Conservation (phyloP, 1,140 invertebrate genomes). For the Latrodectus geometricus region DNA sequence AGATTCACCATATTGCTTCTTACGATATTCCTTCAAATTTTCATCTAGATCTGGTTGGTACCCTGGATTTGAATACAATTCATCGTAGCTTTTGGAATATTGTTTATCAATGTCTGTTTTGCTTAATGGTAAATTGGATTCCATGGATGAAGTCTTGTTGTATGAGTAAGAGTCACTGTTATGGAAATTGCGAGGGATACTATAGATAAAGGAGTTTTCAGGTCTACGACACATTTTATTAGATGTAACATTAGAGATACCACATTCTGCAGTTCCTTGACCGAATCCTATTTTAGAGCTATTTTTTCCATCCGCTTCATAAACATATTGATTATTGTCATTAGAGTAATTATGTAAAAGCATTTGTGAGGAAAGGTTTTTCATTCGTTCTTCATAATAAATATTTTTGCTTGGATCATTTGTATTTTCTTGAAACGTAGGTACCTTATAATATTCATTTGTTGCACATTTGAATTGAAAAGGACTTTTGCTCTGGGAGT, state of each 20-base stretch:
- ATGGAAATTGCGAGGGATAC: too few relatives aligned
- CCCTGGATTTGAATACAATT: neutral
- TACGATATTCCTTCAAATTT: neutral
- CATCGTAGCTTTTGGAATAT: neutral
- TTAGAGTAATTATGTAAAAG: too few relatives aligned
- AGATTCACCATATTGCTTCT: neutral
- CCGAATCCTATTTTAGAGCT: neutral
- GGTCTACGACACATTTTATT: neutral
- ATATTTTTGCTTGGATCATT: neutral
- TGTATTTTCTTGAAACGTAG: neutral
- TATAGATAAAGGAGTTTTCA: too few relatives aligned
- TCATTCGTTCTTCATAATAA: neutral
- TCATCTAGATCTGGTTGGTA: neutral
- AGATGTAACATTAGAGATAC: neutral
- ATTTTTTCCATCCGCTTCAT: neutral
- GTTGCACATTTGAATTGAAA: too few relatives aligned
- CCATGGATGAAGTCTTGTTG: neutral
- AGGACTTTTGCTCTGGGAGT: too few relatives aligned
- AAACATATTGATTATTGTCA: too few relatives aligned
- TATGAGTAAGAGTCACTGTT: too few relatives aligned
- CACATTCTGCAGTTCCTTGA: neutral
- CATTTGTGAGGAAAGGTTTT: too few relatives aligned
- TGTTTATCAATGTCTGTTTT: neutral
- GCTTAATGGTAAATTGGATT: neutral
- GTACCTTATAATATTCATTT: neutral